Percentiles rank a stretch among this genome's conserved stretches.
Conservation (phyloP, 2,888 invertebrate genomes). For the Netelia virgata region DNA sequence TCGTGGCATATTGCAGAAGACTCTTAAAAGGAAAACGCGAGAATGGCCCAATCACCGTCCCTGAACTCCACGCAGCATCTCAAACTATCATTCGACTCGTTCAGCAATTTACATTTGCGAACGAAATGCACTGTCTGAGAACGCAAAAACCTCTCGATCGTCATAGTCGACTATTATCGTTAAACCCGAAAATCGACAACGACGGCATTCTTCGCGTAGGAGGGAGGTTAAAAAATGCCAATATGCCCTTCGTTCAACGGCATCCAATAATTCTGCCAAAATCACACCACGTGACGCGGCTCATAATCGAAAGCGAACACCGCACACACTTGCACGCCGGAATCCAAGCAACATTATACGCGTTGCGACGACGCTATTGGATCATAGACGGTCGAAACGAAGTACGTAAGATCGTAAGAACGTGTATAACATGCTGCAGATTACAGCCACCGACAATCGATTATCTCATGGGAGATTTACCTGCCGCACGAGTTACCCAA, state of each 20-base stretch:
- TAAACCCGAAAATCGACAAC: background rate
- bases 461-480: slow-evolving; percentile 19
- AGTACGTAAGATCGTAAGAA: slow-evolving; percentile 41
- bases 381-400: slow-evolving; percentile 56
- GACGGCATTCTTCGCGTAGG: slow-evolving; percentile 33
- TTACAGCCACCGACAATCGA: slow-evolving; percentile 18
- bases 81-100: background rate
- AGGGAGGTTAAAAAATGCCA: background rate
- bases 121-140: background rate
- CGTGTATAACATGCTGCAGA: slow-evolving; percentile 40
- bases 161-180: background rate
- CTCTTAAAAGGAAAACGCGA: background rate
- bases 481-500: slow-evolving; percentile 56
- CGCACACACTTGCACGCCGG: slow-evolving; percentile 59
- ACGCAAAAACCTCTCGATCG: slow-evolving; percentile 1
- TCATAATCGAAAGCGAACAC: slow-evolving; percentile 40
- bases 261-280: slow-evolving; percentile 56
- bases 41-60: background rate
- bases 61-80: slow-evolving; percentile 5
- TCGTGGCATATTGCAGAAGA: slow-evolving; percentile 1
- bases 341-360: slow-evolving; percentile 61
- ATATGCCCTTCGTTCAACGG: background rate
- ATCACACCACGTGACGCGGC: slow-evolving; percentile 32
- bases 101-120: background rate
- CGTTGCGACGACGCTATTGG: slow-evolving; percentile 61